Evolutionary conservation across 2,888 invertebrate species (phyloP).

Genomic region (Eupeodes luniger): DNA sequence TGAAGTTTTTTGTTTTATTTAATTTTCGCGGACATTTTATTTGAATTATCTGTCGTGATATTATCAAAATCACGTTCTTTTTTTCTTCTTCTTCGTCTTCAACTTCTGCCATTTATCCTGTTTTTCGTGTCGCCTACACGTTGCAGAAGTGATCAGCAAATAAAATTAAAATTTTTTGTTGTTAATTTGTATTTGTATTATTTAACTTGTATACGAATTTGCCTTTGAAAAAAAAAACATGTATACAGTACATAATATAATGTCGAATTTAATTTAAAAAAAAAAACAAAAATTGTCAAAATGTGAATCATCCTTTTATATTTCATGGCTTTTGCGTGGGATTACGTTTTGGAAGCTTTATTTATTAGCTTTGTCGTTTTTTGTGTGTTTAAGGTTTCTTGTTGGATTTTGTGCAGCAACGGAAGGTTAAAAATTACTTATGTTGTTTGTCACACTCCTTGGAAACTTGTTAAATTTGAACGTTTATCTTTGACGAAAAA

Average conservation of each 20-base stretch:
- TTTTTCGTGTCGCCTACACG: constrained; percentile 30
- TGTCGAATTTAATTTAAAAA: not conserved
- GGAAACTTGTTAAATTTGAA: constrained; percentile 16
- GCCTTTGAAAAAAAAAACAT: not conserved
- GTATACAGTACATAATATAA: not conserved
- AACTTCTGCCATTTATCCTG: constrained; percentile 15
- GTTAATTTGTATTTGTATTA: not conserved
- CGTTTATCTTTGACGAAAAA: constrained; percentile 4
- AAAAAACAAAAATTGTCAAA: constrained; percentile 1
- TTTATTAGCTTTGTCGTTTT: constrained; percentile 28
- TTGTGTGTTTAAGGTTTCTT: not conserved
- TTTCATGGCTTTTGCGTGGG: constrained; percentile 35
- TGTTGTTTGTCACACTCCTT: constrained; percentile 31
- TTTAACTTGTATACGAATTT: constrained; percentile 19
- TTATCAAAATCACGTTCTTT: constrained; percentile 30
- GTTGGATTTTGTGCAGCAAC: not conserved
- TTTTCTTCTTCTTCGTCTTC: not conserved
- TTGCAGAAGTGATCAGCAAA: constrained; percentile 10
- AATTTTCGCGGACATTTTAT: constrained; percentile 6
- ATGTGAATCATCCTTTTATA: constrained; percentile 9
- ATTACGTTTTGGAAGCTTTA: constrained; percentile 11
- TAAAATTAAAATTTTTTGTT: constrained; percentile 3
- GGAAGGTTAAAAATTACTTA: constrained; percentile 12
- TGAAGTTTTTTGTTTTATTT: not conserved
- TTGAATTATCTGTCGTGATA: constrained; percentile 18